Conservation (phyloP, 30 jellyfish, hydroid and myxozoan genomes). For the Chrysaora quinquecirrha region DNA sequence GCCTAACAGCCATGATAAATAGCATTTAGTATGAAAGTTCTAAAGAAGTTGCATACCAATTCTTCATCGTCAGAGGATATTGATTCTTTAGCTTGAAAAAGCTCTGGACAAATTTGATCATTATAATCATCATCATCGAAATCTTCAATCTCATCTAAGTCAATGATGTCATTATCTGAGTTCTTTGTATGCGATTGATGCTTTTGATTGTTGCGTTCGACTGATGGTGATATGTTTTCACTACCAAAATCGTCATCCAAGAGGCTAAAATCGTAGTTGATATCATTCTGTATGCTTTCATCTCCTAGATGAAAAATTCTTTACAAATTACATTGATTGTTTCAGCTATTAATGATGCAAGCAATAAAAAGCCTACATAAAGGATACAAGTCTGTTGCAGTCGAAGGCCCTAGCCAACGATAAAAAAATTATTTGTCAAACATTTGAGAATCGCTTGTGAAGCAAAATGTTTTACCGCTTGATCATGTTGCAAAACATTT, state of each 20-base stretch:
- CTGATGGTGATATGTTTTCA: not conserved
- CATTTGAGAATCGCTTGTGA: no score
- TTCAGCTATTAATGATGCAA: no score
- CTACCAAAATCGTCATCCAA: not conserved
- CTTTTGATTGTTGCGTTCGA: not conserved
- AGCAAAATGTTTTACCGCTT: no score
- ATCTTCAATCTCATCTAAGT: not conserved
- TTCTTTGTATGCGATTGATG: not conserved
- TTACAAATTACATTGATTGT: no score
- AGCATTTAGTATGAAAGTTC: no score
- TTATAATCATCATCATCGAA: conserved; percentile 6
- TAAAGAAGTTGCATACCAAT: no score
- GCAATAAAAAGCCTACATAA: no score
- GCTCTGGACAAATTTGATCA: conserved; percentile 6
- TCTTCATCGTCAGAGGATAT: not conserved
- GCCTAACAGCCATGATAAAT: no score
- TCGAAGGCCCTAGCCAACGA: no score
- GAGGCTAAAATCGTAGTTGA: not conserved
- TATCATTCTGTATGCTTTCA: not conserved
- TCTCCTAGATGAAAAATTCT: not conserved
- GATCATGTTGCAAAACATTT: no score
- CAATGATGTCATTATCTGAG: not conserved
- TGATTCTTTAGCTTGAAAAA: not conserved
- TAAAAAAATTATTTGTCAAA: no score
- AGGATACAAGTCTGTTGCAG: no score